Percentiles rank a stretch among this genome's conserved stretches.
These are phyloP conservation scores for Gobio gobio DNA, from an alignment of 2,113 vertebrate genomes.

Conservation along the genomic window DNA sequence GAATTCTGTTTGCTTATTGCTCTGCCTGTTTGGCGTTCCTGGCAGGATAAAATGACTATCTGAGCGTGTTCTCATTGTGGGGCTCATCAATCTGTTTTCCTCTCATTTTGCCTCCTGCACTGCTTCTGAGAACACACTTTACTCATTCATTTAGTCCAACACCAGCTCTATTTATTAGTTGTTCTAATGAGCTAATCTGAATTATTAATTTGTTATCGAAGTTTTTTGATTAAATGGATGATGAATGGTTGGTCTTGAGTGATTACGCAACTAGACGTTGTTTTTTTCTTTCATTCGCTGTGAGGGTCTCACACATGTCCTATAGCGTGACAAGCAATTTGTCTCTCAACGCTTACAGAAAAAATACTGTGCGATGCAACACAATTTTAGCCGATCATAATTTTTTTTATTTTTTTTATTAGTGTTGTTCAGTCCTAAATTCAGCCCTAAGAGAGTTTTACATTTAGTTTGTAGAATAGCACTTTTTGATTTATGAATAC, in stretches of 20 bases:
- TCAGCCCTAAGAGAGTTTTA: neutral
- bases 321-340: neutral
- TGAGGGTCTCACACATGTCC: neutral
- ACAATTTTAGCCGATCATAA: neutral
- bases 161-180: conserved; percentile 25
- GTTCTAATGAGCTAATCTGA: conserved; percentile 42
- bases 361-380: neutral
- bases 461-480: neutral
- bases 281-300: neutral
- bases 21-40: conserved; percentile 37
- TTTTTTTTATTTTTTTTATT: neutral
- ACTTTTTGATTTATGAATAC: neutral
- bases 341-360: neutral
- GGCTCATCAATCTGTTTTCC: conserved; percentile 36
- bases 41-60: conserved; percentile 45
- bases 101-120: conserved; percentile 1
- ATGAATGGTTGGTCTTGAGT: conserved; percentile 21
- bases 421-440: neutral
- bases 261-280: neutral
- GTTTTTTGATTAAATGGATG: conserved; percentile 36
- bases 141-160: neutral
- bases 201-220: conserved; percentile 42
- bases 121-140: neutral
- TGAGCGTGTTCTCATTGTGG: conserved; percentile 37
- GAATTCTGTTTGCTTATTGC: conserved; percentile 44